Percentiles rank a stretch among this genome's conserved stretches.
Evolutionary conservation across 2,113 vertebrate species (phyloP).

Genomic region (Callocephalon fimbriatum): DNA sequence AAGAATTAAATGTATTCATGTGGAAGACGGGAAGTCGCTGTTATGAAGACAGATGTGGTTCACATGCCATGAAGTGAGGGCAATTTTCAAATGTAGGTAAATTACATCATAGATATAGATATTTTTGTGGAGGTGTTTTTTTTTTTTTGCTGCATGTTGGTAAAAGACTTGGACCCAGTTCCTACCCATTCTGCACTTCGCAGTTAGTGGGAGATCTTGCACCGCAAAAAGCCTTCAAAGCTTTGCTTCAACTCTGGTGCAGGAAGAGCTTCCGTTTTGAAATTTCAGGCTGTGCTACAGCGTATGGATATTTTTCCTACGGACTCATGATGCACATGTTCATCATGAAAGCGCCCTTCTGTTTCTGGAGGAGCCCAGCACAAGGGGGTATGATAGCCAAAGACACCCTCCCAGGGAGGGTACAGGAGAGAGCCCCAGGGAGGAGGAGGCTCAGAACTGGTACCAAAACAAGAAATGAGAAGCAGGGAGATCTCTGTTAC

Average conservation of each 20-base stretch:
- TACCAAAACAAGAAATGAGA: background rate
- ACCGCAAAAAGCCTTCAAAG: background rate
- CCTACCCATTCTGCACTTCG: background rate
- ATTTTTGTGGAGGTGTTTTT: background rate
- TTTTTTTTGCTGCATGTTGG: background rate
- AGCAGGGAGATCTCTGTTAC: background rate
- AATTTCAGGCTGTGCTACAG: background rate
- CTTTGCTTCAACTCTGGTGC: background rate
- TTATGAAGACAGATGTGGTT: background rate
- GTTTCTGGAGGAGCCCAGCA: background rate
- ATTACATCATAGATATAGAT: background rate
- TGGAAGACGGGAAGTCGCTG: background rate
- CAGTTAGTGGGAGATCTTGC: background rate
- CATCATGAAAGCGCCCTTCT: background rate
- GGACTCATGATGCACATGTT: background rate
- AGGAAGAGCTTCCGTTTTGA: background rate
- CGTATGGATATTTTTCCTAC: background rate
- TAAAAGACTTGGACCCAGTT: background rate
- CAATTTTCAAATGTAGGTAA: background rate
- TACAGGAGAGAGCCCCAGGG: background rate
- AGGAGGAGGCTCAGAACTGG: background rate
- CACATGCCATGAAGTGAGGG: background rate
- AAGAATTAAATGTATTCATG: background rate
- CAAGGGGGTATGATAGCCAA: accelerated
- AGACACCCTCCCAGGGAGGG: background rate